Evolutionary conservation across 2,113 vertebrate species (phyloP), one percentile per base, ranked within the genome.

Genomic region (Hemiprocne comata): DNA sequence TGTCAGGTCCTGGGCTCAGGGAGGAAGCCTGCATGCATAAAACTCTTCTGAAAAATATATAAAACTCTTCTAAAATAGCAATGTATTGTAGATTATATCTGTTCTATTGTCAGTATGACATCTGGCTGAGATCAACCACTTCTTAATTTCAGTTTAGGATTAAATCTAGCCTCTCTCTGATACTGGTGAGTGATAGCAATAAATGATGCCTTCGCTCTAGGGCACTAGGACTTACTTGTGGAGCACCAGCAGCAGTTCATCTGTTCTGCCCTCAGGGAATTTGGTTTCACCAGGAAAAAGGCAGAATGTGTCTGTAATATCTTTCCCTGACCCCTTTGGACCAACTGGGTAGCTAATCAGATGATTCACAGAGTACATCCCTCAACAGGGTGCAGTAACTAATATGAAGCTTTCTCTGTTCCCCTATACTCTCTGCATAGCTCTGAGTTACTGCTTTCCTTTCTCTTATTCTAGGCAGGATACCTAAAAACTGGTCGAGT

Each of bases 61-160:
- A 48, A 64, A 50, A 55, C 48, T 29, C 15, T 50, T 42, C 40
- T 25, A 57, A 44, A 85, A 67, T 18, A 53, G 54, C 23, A 1
- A 33, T 13, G 9, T 42, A 6, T 50, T 84, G 48, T 36, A 72
- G 58, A 14, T 73, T 24, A 12, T 42, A 15, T 33, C 19, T 53
- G 50, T 36, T 71, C 16, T 28, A 2, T 16, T 51, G 61, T 62
- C 54, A 44, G 8, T 19, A 48, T 62, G 74, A 55, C 34, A 62
- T 51, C 75, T 58, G 69, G 14, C 36, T 70, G 69, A 90, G 70
- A 65, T 71, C 57, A 76, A 13, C 51, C 44, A 10, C n/a, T 70
- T 54, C 75, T 65, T 90, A 58, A 81, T 90, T 85, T 89, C 76
- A 42, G 75, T 71, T 93, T 76, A 54, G 86, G 86, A 80, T 93